A percentile compares a stretch with the other conserved stretches of the same genome.
Evolutionary conservation across 2,888 invertebrate genomes (phyloP).

Genomic region (Meiosimyza platycephala): DNA sequence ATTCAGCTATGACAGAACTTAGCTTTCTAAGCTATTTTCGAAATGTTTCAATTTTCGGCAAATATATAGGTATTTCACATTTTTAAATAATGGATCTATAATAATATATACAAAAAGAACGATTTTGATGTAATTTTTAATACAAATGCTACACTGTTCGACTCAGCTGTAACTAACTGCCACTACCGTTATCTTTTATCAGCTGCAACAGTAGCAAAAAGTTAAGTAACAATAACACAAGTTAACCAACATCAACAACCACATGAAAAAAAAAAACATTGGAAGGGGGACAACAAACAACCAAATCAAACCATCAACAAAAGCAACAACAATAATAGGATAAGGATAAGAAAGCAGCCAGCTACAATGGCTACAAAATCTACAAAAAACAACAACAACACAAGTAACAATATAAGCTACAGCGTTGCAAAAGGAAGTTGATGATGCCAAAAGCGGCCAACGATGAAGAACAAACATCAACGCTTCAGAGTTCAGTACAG

Average conservation of each 20-base stretch:
- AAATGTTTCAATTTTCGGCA: background rate
- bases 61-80: too few relatives aligned
- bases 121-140: too few relatives aligned
- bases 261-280: background rate
- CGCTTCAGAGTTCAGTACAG: background rate
- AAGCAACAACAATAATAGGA: slow-evolving; percentile 10
- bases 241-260: background rate
- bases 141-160: too few relatives aligned
- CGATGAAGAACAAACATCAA: slow-evolving; percentile 2
- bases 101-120: too few relatives aligned
- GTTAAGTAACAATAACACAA: background rate
- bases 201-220: slow-evolving; percentile 12
- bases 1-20: too few relatives aligned
- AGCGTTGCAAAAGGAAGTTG: slow-evolving; percentile 13
- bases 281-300: slow-evolving; percentile 13
- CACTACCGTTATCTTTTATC: slow-evolving; percentile 20
- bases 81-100: too few relatives aligned
- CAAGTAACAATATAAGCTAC: slow-evolving; percentile 13
- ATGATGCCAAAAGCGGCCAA: slow-evolving; percentile 14
- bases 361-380: background rate
- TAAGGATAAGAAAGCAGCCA: background rate
- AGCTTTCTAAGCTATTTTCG: background rate
- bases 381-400: slow-evolving; percentile 1
- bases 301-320: slow-evolving; percentile 16
- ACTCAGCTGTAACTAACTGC: background rate